Conservation (phyloP, 2,888 invertebrate genomes). For the Eristalis intricaria region DNA sequence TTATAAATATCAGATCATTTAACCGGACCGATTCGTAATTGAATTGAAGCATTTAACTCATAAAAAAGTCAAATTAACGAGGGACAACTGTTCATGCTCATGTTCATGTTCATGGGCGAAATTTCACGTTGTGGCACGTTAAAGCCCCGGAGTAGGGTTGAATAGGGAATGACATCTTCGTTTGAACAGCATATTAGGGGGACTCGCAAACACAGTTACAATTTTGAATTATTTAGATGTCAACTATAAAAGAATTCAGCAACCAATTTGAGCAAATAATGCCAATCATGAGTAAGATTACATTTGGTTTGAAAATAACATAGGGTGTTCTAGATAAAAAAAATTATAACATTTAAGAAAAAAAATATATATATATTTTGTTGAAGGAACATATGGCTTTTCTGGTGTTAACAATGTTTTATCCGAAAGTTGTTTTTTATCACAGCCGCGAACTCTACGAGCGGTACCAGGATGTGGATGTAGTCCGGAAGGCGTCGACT, state of each 20-base stretch:
- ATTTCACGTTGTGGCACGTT: conserved; percentile 18
- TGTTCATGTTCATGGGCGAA: conserved; percentile 17
- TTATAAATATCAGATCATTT: conserved; percentile 55
- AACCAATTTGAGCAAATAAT: neutral
- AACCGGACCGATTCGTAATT: conserved; percentile 60
- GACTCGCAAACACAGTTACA: neutral
- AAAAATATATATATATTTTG: no score
- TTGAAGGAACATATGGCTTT: no score
- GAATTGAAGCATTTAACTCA: conserved; percentile 62
- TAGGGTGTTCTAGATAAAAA: no score
- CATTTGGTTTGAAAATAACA: neutral
- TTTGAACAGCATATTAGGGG: neutral
- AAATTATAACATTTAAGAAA: no score
- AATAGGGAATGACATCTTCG: neutral
- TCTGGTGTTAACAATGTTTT: no score
- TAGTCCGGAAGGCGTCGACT: no score
- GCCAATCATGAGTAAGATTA: neutral
- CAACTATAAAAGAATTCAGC: neutral
- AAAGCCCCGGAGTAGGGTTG: neutral
- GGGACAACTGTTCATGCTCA: conserved; percentile 23
- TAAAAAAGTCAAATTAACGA: conserved; percentile 60
- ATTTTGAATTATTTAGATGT: neutral
- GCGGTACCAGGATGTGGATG: no score
- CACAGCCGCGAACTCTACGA: no score
- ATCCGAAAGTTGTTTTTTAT: no score